Base-by-base conservation (phyloP, 1,140 invertebrate genomes). In the Cardiocondyla obscurior region DNA sequence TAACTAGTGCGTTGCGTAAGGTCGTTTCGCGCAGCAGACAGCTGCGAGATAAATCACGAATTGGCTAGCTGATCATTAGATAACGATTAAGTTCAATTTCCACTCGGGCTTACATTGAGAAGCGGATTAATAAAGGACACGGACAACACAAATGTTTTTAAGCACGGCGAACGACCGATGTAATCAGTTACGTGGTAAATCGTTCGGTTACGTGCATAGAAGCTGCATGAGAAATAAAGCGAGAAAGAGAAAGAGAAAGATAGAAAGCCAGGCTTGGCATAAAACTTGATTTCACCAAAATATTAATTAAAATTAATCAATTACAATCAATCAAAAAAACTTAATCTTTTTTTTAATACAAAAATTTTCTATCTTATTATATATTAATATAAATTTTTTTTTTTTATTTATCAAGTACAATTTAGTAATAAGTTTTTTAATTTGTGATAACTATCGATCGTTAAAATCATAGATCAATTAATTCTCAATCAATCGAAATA, bases 101-200 rank as follows among this genome's bases (percentile, higher is more conserved):
- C n/a, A n/a, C n/a, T n/a, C n/a, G n/a, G n/a, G n/a, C 25, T 70
- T 39, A 67, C 46, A 22, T 67, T 12, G 16, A 69, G 12, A 16
- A 79, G 30, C 16, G 22, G 25, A 12, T 91, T 90, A 92, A 28
- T 86, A 39, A 90, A 91, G 87, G 85, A 87, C 57, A 67, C 87
- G 86, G 85, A 91, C 86, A 82, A 86, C 44, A 90, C 85, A 88
- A 77, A 83, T 39, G 85, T 84, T 42, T 60, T 10, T 39, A 51
- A 82, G 33, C 81, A 82, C 46, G 33, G 3, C 67, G 19, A 76
- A 77, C 42, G 6, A 65, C 46, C 39, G 46, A 57, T 19, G 33
- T 28, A 36, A 51, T 19, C 6, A 5, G 3, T 64, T 30, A 82
- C 28, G 16, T 72, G n/a, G 8, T 55, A 65, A 19, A 53, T 69